phyloP scores from a whole-genome alignment of 2,888 invertebrate genomes.

The Deilephila elpenor region DNA sequence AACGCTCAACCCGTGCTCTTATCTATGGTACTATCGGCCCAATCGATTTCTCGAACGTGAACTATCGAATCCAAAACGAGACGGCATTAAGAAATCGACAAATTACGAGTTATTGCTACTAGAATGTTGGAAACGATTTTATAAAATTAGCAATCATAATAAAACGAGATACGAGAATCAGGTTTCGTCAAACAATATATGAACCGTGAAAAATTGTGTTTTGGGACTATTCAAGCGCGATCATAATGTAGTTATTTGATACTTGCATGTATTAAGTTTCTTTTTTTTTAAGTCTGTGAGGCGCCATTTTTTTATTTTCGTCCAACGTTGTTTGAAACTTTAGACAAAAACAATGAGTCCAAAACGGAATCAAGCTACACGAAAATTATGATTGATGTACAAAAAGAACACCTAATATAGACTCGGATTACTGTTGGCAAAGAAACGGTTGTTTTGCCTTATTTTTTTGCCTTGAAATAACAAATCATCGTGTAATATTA shows the following conservation, averaged over 20 bases:
- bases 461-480: slow-evolving; percentile 21
- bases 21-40: no score
- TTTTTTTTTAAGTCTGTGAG: slow-evolving; percentile 57
- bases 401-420: slow-evolving; percentile 19
- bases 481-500: slow-evolving; percentile 10
- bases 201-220: slow-evolving; percentile 68
- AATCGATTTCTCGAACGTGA: slow-evolving; percentile 27
- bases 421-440: background rate
- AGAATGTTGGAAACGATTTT: slow-evolving; percentile 43
- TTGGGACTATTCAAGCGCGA: slow-evolving; percentile 66
- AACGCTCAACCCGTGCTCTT: no score
- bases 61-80: slow-evolving; percentile 36
- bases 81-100: slow-evolving; percentile 39
- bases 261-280: slow-evolving; percentile 62
- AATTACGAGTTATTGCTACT: slow-evolving; percentile 51
- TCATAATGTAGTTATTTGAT: slow-evolving; percentile 58
- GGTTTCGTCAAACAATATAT: slow-evolving; percentile 54
- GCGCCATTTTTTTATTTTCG: slow-evolving; percentile 67
- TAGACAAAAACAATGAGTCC: slow-evolving; percentile 43
- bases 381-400: slow-evolving; percentile 36
- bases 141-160: slow-evolving; percentile 46
- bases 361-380: slow-evolving; percentile 34
- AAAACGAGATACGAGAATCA: slow-evolving; percentile 51
- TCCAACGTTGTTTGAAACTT: slow-evolving; percentile 41
- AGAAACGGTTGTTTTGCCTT: slow-evolving; percentile 29